A percentile compares a stretch with the other conserved stretches of the same genome.
Conservation (phyloP, 2,113 vertebrate species). For the Vireo altiloquus region DNA sequence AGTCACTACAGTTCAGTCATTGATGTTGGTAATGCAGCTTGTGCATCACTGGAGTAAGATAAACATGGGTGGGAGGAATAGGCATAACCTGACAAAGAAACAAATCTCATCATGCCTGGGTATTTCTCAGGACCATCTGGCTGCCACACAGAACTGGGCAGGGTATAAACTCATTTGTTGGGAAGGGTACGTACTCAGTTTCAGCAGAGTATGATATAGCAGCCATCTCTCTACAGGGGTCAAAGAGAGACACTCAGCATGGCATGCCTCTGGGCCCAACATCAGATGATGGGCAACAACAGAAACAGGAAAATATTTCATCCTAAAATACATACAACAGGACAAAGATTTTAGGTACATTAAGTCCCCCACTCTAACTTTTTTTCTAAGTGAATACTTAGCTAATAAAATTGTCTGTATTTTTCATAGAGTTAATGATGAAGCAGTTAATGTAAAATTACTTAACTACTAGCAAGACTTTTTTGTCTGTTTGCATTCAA, state of each 20-base stretch:
- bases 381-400: neutral
- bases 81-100: neutral
- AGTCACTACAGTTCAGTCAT: neutral
- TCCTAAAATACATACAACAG: neutral
- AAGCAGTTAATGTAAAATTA: neutral
- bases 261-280: neutral
- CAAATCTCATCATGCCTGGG: neutral
- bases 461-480: neutral
- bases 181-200: neutral
- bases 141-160: neutral
- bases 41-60: neutral
- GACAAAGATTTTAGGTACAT: neutral
- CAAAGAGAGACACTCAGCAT: neutral
- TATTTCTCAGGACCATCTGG: neutral
- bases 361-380: fast-evolving
- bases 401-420: neutral
- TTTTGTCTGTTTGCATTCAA: neutral
- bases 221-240: neutral
- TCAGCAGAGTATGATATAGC: neutral
- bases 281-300: neutral
- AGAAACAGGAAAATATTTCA: neutral
- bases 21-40: neutral
- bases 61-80: neutral
- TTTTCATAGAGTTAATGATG: too few relatives aligned
- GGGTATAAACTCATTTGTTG: neutral